These are phyloP conservation scores for Typhlomys cinereus DNA, from an alignment of 2,113 vertebrate species.

Conservation along the genomic window DNA sequence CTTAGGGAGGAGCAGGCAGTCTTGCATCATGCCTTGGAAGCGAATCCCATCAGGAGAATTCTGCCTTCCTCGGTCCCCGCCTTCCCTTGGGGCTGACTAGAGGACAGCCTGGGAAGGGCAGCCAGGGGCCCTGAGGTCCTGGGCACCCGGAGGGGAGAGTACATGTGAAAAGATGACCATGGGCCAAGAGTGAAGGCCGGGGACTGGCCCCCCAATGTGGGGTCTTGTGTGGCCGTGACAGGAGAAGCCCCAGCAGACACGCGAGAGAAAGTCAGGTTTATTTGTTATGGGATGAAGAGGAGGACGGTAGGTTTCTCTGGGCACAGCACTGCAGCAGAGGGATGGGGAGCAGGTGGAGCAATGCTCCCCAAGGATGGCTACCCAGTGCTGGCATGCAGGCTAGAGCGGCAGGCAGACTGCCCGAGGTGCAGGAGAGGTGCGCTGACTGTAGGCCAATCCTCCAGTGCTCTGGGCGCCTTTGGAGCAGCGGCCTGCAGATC, in stretches of 20 bases:
- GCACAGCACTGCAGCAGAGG: too few species aligned
- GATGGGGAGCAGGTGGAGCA: not conserved
- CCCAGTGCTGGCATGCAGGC: not conserved
- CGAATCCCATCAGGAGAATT: not conserved
- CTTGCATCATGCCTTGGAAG: not conserved
- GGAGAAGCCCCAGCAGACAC: not conserved
- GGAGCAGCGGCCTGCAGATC: too few species aligned
- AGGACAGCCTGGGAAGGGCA: not conserved
- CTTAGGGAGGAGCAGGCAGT: not conserved
- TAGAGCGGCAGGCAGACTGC: not conserved
- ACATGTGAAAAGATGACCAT: not conserved
- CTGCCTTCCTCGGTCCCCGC: not conserved
- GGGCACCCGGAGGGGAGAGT: not conserved
- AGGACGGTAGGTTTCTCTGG: not conserved
- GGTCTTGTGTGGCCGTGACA: not conserved
- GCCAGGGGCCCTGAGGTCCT: not conserved
- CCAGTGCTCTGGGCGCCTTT: not conserved
- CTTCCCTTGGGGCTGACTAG: not conserved
- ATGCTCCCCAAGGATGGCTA: not conserved
- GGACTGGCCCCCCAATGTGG: not conserved
- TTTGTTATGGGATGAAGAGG: not conserved
- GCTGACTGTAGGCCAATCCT: too few species aligned
- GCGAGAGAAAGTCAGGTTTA: not conserved
- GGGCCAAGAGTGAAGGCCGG: too few species aligned
- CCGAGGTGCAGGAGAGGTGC: not conserved